phyloP scores from a whole-genome alignment of 1,140 invertebrate species.

The Drosophila novamexicana region DNA sequence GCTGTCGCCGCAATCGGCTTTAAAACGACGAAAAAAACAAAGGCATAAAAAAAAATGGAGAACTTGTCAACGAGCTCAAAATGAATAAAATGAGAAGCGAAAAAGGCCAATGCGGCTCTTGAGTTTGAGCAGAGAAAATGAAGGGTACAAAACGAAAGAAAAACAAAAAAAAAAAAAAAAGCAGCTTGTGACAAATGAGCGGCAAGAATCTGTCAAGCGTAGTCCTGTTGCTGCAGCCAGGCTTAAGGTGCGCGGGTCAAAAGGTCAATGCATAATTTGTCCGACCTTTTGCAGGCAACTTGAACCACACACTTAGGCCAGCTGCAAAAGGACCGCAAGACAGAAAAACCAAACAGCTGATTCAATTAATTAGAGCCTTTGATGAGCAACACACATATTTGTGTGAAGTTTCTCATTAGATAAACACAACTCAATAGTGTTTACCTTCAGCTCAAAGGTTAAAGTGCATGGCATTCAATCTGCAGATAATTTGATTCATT shows the following conservation, averaged over 20 bases:
- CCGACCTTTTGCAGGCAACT: conserved; percentile 4
- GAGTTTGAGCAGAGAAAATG: conserved; percentile 14
- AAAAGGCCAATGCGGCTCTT: conserved; percentile 30
- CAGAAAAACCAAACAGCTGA: conserved; percentile 1
- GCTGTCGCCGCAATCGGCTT: conserved; percentile 53
- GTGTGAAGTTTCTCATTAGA: not conserved
- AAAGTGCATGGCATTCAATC: not conserved
- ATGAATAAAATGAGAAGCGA: conserved; percentile 34
- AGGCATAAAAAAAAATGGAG: conserved; percentile 16
- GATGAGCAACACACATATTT: conserved; percentile 14
- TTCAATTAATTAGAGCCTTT: conserved; percentile 48
- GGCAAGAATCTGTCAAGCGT: conserved; percentile 8
- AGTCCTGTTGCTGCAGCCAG: not conserved
- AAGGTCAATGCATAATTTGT: conserved; percentile 34
- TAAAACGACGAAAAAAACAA: conserved; percentile 28
- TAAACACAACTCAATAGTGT: not conserved
- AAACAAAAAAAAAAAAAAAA: conserved; percentile 19
- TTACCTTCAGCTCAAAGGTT: not conserved
- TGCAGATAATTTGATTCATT: conserved; percentile 12
- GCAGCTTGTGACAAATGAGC: conserved; percentile 66
- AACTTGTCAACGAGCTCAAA: conserved; percentile 57
- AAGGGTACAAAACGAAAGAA: conserved; percentile 21
- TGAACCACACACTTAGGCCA: not conserved
- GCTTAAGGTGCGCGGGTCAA: conserved; percentile 12
- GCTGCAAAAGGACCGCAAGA: conserved; percentile 12